Conservation (phyloP, 2,797 vertebrate species). For the Apogon talboti region DNA sequence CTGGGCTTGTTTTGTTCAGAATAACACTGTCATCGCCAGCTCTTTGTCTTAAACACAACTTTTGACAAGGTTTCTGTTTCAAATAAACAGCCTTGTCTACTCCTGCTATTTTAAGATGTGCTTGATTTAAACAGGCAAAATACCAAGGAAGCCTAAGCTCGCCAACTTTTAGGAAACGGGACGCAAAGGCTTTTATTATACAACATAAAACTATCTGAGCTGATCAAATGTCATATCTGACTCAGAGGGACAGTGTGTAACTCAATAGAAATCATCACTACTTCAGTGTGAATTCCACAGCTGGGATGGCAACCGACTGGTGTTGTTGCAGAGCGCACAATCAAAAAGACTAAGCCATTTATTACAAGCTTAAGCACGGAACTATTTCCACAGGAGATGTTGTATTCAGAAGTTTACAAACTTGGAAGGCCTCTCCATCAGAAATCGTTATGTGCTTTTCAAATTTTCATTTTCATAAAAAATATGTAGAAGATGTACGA, state of each 20-base stretch:
- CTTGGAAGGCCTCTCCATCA: constrained; percentile 27
- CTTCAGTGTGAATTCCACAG: constrained; percentile 19
- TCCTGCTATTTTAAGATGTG: constrained; percentile 77
- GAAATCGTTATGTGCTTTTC: constrained; percentile 41
- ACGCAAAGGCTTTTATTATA: constrained; percentile 57
- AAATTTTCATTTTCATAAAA: constrained; percentile 44
- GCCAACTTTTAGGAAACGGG: constrained; percentile 49
- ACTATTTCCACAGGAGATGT: constrained; percentile 24
- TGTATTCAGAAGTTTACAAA: constrained; percentile 40
- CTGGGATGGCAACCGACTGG: constrained; percentile 21
- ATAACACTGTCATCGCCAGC: constrained; percentile 63
- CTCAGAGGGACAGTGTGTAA: constrained; percentile 48
- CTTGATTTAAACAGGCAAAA: constrained; percentile 69
- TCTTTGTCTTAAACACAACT: constrained; percentile 76
- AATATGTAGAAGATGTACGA: constrained; percentile 45
- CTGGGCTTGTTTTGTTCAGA: constrained; percentile 68
- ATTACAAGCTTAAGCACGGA: constrained; percentile 26
- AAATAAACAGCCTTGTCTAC: constrained; percentile 71
- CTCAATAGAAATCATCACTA: constrained; percentile 39
- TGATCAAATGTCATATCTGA: constrained; percentile 68
- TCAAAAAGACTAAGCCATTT: constrained; percentile 1
- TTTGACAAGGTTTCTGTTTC: constrained; percentile 80
- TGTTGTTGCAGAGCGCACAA: constrained; percentile 12
- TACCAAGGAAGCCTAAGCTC: constrained; percentile 46
- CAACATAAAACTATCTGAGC: constrained; percentile 53